phyloP scores from a whole-genome alignment of 2,113 vertebrate genomes.

The Pelecanoides urinatrix region DNA sequence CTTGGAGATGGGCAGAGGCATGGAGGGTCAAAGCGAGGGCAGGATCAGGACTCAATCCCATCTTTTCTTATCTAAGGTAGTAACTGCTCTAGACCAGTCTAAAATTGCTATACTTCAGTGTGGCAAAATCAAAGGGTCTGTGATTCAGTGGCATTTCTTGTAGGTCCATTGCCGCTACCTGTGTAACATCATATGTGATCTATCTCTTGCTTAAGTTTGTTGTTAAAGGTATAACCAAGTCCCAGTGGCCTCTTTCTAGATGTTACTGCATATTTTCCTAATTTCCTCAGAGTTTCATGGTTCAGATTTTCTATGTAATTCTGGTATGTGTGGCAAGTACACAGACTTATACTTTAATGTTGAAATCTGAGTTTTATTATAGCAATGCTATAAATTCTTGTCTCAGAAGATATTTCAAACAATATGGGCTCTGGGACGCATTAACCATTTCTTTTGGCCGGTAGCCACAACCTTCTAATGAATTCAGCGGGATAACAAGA shows the following conservation, averaged over 20 bases:
- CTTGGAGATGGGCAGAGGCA: too few species aligned
- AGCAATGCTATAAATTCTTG: constrained; percentile 11
- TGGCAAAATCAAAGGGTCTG: neutral
- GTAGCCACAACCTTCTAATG: neutral
- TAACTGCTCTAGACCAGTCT: neutral
- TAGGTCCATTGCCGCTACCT: neutral
- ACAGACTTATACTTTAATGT: neutral
- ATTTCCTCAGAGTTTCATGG: neutral
- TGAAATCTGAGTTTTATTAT: constrained; percentile 34
- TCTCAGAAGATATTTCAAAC: constrained; percentile 32
- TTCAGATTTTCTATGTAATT: neutral
- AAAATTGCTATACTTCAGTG: neutral
- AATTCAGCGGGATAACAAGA: neutral
- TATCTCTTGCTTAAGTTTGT: neutral
- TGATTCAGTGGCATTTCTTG: neutral
- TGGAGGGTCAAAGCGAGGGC: neutral
- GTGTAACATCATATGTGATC: neutral
- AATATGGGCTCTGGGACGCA: neutral
- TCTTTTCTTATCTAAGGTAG: neutral
- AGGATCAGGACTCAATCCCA: neutral
- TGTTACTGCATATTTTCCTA: neutral
- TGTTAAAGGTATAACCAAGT: neutral
- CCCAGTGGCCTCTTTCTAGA: neutral
- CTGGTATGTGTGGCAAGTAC: neutral
- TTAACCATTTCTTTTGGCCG: constrained; percentile 29